Conservation (phyloP, 2,888 invertebrate genomes). For the Carabus problematicus region DNA sequence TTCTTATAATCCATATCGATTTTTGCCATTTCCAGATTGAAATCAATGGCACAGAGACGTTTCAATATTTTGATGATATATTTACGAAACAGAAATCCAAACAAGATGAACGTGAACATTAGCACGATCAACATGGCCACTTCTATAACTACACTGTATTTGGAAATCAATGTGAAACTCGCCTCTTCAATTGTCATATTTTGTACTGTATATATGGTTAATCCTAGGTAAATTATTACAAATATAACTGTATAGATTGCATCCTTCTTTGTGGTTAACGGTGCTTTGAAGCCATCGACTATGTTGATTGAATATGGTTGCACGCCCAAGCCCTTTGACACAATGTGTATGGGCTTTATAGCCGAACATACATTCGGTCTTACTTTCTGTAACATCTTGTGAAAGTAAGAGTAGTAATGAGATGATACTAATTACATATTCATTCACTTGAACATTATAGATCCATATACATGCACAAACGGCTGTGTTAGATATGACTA, state of each 20-base stretch:
- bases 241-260: slow-evolving; percentile 27
- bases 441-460: slow-evolving; percentile 6
- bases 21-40: slow-evolving; percentile 42
- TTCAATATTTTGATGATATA: slow-evolving; percentile 35
- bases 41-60: slow-evolving; percentile 45
- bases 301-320: slow-evolving; percentile 30
- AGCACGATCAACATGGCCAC: slow-evolving; percentile 27
- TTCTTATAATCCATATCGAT: slow-evolving; percentile 46
- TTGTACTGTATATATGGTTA: slow-evolving; percentile 29
- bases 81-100: slow-evolving; percentile 29
- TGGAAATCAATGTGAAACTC: slow-evolving; percentile 18
- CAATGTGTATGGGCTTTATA: slow-evolving; percentile 22
- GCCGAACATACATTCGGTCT: slow-evolving; percentile 28
- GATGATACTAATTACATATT: background rate
- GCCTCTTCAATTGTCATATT: slow-evolving; percentile 8
- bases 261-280: slow-evolving; percentile 29
- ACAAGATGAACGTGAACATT: slow-evolving; percentile 32
- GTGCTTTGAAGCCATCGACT: slow-evolving; percentile 14
- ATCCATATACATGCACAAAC: too few species aligned
- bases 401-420: too few species aligned
- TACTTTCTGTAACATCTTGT: slow-evolving; percentile 24
- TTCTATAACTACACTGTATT: slow-evolving; percentile 34
- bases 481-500: too few species aligned
- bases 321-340: slow-evolving; percentile 23
- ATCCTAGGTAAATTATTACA: slow-evolving; percentile 12